phyloP scores from a whole-genome alignment of 2,113 vertebrate genomes.

The Haplotaxodon microlepis region DNA sequence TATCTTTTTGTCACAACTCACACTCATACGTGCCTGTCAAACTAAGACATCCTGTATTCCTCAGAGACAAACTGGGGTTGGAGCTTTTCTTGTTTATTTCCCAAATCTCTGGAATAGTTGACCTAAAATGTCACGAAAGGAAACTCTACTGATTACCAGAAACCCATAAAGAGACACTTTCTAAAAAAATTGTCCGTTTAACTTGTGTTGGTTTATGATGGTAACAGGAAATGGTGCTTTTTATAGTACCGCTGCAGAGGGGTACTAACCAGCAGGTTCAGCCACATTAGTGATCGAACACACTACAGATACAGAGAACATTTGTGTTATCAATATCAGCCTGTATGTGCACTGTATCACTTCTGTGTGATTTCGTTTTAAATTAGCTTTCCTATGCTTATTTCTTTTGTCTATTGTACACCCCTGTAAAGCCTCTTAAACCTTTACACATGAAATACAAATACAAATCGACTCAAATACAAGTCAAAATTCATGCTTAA shows the following conservation, averaged over 20 bases:
- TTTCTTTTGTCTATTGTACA: fast-evolving
- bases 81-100: background rate
- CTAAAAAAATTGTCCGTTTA: fast-evolving
- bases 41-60: background rate
- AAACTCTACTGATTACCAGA: background rate
- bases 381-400: fast-evolving
- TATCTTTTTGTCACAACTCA: background rate
- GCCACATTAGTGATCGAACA: background rate
- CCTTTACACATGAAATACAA: background rate
- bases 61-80: background rate
- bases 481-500: background rate
- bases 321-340: background rate
- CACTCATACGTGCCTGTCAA: background rate
- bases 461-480: background rate
- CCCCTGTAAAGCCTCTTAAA: background rate
- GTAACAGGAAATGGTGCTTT: background rate
- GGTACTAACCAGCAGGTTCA: background rate
- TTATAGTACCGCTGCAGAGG: background rate
- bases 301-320: background rate
- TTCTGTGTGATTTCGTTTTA: background rate
- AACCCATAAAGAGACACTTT: background rate
- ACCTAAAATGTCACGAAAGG: background rate
- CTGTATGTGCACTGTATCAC: background rate
- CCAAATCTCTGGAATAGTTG: background rate
- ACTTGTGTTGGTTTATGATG: background rate